Percentiles rank a stretch among this genome's conserved stretches.
Conservation (phyloP, 2,113 vertebrate species). For the Atherinomorus stipes region DNA sequence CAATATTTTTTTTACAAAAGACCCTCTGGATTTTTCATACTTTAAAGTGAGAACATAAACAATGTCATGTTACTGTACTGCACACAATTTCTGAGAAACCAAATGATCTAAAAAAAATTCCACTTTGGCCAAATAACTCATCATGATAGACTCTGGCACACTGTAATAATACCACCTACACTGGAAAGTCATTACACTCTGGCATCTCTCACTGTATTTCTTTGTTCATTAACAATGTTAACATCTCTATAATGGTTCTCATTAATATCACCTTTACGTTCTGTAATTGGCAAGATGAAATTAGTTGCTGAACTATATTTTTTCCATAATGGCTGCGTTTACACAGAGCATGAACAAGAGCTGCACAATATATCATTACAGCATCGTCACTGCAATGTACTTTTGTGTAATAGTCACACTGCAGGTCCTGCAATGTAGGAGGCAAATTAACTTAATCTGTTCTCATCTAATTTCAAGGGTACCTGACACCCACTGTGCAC, state of each 20-base stretch:
- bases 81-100: no score
- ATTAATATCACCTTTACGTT: neutral
- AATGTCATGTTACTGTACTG: neutral
- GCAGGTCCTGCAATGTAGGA: no score
- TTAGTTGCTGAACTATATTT: neutral
- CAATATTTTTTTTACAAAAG: no score
- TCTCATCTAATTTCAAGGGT: no score
- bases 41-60: neutral
- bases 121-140: neutral
- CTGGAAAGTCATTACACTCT: slow-evolving; percentile 3
- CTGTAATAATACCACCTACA: neutral
- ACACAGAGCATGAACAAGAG: neutral
- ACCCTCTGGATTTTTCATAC: no score
- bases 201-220: neutral
- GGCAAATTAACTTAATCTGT: no score
- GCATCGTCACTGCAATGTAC: no score
- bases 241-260: neutral
- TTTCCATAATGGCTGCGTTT: no score
- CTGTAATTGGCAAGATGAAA: neutral
- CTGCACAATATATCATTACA: no score
- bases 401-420: no score
- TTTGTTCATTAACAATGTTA: neutral
- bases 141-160: neutral
- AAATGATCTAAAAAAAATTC: neutral
- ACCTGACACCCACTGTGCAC: no score